Percentiles rank a stretch among this genome's conserved stretches.
These are phyloP conservation scores for Arctopsyche grandis DNA, from an alignment of 1,140 invertebrate species.

Conservation along the genomic window DNA sequence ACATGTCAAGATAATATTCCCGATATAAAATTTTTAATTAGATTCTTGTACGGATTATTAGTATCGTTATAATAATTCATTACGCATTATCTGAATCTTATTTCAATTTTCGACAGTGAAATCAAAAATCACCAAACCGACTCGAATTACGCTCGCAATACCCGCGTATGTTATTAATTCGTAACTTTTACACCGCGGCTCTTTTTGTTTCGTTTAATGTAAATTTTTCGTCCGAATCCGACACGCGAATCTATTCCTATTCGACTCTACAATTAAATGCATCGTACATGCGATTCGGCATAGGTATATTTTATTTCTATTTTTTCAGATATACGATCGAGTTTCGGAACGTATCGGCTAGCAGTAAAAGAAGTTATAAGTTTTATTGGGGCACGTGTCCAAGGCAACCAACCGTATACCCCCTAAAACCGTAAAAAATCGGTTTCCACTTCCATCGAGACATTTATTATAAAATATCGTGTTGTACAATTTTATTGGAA, in stretches of 20 bases:
- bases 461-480: constrained; percentile 54
- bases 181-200: not conserved
- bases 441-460: constrained; percentile 43
- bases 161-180: not conserved
- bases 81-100: constrained; percentile 10
- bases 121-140: constrained; percentile 1
- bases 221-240: constrained; percentile 15
- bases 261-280: constrained; percentile 32
- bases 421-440: constrained; percentile 43
- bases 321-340: constrained; percentile 31
- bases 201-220: not conserved
- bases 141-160: not conserved
- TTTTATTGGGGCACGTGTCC: constrained; percentile 45
- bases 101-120: constrained; percentile 22
- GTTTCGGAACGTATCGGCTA: constrained; percentile 28
- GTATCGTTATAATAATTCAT: constrained; percentile 12
- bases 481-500: constrained; percentile 53
- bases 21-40: constrained; percentile 29
- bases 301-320: not conserved
- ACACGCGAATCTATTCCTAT: constrained; percentile 22
- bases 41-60: constrained; percentile 8
- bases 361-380: constrained; percentile 43
- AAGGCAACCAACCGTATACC: constrained; percentile 34
- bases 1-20: constrained; percentile 18
- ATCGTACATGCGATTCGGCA: constrained; percentile 14